Base-by-base conservation (phyloP, 2,888 invertebrate species). In the Coelinius sp. region DNA sequence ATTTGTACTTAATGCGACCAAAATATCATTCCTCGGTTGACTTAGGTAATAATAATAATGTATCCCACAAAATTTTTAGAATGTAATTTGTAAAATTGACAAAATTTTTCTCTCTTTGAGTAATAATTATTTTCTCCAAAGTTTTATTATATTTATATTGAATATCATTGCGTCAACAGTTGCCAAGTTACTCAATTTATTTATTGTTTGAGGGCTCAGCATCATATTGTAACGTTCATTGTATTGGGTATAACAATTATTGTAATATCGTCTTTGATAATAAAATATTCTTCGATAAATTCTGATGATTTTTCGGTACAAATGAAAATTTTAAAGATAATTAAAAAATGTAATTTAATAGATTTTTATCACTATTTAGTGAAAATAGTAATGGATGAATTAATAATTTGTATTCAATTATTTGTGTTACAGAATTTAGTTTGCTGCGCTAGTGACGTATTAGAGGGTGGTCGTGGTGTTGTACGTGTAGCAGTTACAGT, bases 401-500 rank as follows among this genome's bases (percentile, higher is more conserved):
- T 66, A 44, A 49, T 41, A 35, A 52, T 74, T 46, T 76, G 49
- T 70, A 53, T 72, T 69, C 20, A 27, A 20, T 27, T 12, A 56
- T 75, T 76, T 81, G 75, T 83, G 77, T 92, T 91, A 67, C 91
- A 95, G 97, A 96, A 95, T 87, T 91, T 97, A 80, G 92, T 97
- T 85, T 97, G 97, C 89, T 95, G 95, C 86, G 93, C 97, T 41
- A 94, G 95, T 38, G 97, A 97, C 88, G 95, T 97, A n/a, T 89
- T 97, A 53, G 97, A 97, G 88, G 96, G 96, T 73, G 96, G 96
- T 71, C 94, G 96, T 85, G 95, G 95, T 0, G 91, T 95, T 12
- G 94, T 95, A 1, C 94, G 96, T 85, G 93, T 97, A 24, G 96
- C 97, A 63, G 93, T 95, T 76, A 97, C 97, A 0, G 96, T 97